These are phyloP conservation scores for Notamacropus eugenii DNA, from an alignment of 2,797 vertebrate species.

Conservation along the genomic window DNA sequence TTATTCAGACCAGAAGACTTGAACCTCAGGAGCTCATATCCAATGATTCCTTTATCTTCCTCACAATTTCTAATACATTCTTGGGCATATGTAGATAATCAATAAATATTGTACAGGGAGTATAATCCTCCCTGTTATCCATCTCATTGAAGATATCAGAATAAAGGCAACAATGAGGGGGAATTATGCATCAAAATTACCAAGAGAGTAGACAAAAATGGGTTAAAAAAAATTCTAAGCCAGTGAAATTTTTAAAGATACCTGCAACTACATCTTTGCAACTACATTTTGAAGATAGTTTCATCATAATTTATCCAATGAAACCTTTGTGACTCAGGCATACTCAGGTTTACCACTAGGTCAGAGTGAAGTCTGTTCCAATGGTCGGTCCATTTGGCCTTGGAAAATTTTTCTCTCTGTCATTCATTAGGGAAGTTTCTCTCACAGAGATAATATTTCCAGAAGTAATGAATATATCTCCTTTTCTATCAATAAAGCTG, in stretches of 20 bases:
- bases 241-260: constrained; percentile 44
- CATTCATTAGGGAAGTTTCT: constrained; percentile 61
- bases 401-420: constrained; percentile 38
- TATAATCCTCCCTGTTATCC: neutral
- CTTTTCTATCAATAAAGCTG: constrained; percentile 70
- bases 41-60: neutral
- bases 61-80: neutral
- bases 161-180: neutral
- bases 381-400: constrained; percentile 50
- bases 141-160: neutral
- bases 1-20: neutral
- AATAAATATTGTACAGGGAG: neutral
- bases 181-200: neutral
- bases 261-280: constrained; percentile 36
- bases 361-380: neutral
- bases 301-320: constrained; percentile 44
- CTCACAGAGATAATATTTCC: constrained; percentile 58
- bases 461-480: constrained; percentile 60
- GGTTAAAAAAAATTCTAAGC: neutral
- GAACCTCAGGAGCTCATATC: neutral
- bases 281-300: constrained; percentile 48
- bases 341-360: neutral
- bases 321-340: constrained; percentile 40
- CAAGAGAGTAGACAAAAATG: constrained; percentile 3
- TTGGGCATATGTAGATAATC: neutral